Evolutionary conservation across 1,140 invertebrate species (phyloP), one percentile per base, ranked within the genome.

Genomic region (Lerema accius): DNA sequence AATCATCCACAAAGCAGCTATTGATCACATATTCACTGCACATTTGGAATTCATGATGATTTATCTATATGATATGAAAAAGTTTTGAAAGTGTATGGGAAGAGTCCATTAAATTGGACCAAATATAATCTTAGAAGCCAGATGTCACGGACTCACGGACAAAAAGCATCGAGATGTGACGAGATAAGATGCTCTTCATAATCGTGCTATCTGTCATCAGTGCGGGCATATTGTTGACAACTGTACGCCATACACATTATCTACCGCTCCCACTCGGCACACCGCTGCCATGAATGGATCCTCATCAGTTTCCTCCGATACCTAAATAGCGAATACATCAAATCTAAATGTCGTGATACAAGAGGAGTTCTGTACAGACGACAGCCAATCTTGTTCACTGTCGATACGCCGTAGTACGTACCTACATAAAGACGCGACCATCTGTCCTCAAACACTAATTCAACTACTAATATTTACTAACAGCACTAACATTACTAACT

Each of bases 141-240:
- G 51, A 42, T 55, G 51, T 9, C 19, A 28, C 7, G 37, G 11
- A 14, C 40, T 19, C 13, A 55, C 28, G 19, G 51, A 55, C 39
- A 55, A 55, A 55, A 55, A 55, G 5, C 19, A 4, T 32, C 28
- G 28, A 43, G 51, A 55, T 55, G 51, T 14, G 42, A 42, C 26
- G 26, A 55, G 51, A 55, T 55, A 43, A 55, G 39, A 55, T 55
- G 26, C 39, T 6, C 7, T 13, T 55, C 42, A 55, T 43, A 28
- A 15, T 42, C 19, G 19, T 55, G 13, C 14, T 43, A 55, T 55
- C 39, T 28, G 37, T 55, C 51, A 55, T 55, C 51, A 28, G 51
- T 55, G 51, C 51, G 51, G 51, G 51, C 51, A 14, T 11, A 55
- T 26, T 55, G 51, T 55, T 37, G 51, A 55, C 51, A 55, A 53